Evolutionary conservation across 2,797 vertebrate species (phyloP), one percentile per base, ranked within the genome.

Genomic region (Coilia nasus): DNA sequence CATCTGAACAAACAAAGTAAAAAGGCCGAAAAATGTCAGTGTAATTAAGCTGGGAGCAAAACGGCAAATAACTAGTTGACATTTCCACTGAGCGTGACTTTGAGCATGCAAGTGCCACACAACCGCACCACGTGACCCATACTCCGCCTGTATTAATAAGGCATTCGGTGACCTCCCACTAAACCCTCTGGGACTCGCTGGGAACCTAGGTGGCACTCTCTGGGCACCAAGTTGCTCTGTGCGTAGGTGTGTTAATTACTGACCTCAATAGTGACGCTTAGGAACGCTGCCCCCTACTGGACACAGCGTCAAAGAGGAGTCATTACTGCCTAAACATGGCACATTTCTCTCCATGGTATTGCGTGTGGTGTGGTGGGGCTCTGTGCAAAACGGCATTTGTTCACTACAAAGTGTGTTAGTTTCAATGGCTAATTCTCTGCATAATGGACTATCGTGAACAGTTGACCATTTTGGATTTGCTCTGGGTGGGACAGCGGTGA

Each of bases 1-100:
- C 9, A 25, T 71, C 25, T 31, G 25, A 71, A 71, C 64, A 71
- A 5, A 31, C 67, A 62, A 82, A 86, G 83, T 59, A 87, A 86
- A 83, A 81, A 60, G 14, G 31, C n/a, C 28, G 25, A 35, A 83
- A 90, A 90, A 90, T 90, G 87, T 87, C 88, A 89, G 82, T 89
- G 85, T 81, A 84, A 86, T 90, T 88, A 89, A 84, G 85, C 62
- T 82, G 11, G 82, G 54, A 84, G 85, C 81, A 81, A 59, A 81
- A 81, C 59, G 85, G 83, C 87, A 83, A 86, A 82, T 86, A 87
- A 85, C 85, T 83, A 78, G 71, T 67, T 89, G 88, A 87, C 87
- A 89, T 89, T 90, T 90, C 23, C 81, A 75, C 25, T 56, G 82
- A 88, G 82, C 80, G 56, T 84, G 86, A 47, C 4, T 47, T 3